Evolutionary conservation across 2,113 vertebrate genomes (phyloP), one percentile per base, ranked within the genome.

Genomic region (Dascyllus trimaculatus): DNA sequence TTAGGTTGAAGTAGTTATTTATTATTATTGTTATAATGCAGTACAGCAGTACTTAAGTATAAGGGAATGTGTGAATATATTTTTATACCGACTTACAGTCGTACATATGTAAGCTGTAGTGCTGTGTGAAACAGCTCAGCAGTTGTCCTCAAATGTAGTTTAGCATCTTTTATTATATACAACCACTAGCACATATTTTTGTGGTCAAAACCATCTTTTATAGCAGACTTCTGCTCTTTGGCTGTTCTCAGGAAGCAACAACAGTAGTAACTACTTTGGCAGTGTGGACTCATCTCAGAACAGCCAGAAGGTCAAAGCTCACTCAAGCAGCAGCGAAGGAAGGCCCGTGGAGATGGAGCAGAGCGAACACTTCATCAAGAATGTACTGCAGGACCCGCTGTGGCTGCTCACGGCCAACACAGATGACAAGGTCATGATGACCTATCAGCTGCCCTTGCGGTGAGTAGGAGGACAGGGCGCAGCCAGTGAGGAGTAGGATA

Each of bases 231-330:
- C 10, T 40, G 1, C 18, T 64, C 5, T 80, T 40, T 59, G 13
- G 11, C 11, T 56, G 14, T 67, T 71, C 11, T 57, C 85, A 95
- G 96, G 96, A 73, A 96, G 96, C 88, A 96, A 95, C 87, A 95
- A 95, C 86, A 97, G 95, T 88, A 99, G 97, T 92, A 97, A 95
- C 38, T 99, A 97, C 86, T 99, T 98, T 0, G 97, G 96, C 78
- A 98, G 97, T 45, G 91, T 96, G 29, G 97, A 98, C 89, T 99
- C 97, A 0, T 98, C 96, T 0, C 97, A 99, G 93, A 96, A 96
- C 25, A 96, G 95, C 52, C 95, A 93, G 89, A 94, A 94, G 82
- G 93, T 93, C 51, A 91, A 93, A 21, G 82, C 85, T 63, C 88
- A 66, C 51, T 63, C 51, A 38, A 82, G 66, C 22, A 32, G 64